phyloP scores from a whole-genome alignment of 2,113 vertebrate genomes.

The Hippocampus abdominalis region DNA sequence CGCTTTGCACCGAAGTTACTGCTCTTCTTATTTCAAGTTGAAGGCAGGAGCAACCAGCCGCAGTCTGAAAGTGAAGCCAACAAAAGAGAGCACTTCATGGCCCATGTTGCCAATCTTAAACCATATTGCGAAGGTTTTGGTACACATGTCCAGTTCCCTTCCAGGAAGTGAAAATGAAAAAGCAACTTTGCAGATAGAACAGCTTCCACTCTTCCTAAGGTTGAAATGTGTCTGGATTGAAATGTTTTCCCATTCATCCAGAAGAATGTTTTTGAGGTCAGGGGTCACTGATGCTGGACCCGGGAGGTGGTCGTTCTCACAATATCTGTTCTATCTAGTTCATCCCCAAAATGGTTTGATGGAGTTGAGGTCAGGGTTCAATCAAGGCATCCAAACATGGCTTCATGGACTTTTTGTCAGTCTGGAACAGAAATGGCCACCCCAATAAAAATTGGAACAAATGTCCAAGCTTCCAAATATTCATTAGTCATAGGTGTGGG shows the following conservation, averaged over 20 bases:
- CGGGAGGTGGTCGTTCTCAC: background rate
- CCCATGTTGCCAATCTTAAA: background rate
- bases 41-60: background rate
- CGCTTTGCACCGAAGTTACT: constrained; percentile 1
- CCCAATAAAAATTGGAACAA: background rate
- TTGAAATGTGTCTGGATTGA: background rate
- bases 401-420: background rate
- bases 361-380: constrained; percentile 5
- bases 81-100: background rate
- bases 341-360: background rate
- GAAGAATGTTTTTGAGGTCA: background rate
- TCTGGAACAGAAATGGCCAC: background rate
- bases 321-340: background rate
- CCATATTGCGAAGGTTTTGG: background rate
- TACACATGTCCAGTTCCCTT: background rate
- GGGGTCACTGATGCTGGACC: background rate
- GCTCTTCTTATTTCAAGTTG: background rate
- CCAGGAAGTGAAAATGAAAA: background rate
- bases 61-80: background rate
- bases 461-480: background rate
- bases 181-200: background rate
- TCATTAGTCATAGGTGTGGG: background rate
- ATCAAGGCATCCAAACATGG: background rate
- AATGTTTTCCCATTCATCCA: background rate
- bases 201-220: background rate